A percentile compares a stretch with the other conserved stretches of the same genome.
These are phyloP conservation scores for Habrosyne pyritoides DNA, from an alignment of 2,888 invertebrate species.

Conservation along the genomic window DNA sequence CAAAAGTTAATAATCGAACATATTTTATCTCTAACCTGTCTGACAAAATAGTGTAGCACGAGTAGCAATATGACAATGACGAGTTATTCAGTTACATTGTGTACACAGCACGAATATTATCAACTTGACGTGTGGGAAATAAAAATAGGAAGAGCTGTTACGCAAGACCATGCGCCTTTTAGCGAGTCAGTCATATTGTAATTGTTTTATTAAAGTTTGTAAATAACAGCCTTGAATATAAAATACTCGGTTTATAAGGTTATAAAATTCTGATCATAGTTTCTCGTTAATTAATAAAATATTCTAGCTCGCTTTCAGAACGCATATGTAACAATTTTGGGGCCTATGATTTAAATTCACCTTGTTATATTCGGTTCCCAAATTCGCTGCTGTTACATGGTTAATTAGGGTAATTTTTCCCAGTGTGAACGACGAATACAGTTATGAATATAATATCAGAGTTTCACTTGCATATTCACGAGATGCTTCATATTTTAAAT, in stretches of 20 bases:
- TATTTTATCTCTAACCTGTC: too few relatives aligned
- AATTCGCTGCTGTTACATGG: background rate
- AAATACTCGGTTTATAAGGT: background rate
- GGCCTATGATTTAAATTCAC: too few relatives aligned
- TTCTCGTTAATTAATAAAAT: background rate
- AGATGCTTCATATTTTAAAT: background rate
- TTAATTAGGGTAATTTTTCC: background rate
- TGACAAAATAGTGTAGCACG: conserved; percentile 15
- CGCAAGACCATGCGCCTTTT: conserved; percentile 20
- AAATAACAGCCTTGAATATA: conserved; percentile 3
- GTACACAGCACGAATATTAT: conserved; percentile 9
- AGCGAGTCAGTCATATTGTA: conserved; percentile 15
- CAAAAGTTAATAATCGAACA: background rate
- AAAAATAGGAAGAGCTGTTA: conserved; percentile 31
- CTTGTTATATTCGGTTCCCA: background rate
- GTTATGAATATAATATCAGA: background rate
- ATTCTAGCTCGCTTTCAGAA: too few relatives aligned
- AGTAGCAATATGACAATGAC: conserved; percentile 35
- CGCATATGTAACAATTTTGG: too few relatives aligned
- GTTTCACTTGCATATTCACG: background rate
- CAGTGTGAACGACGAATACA: background rate
- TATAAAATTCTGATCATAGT: background rate
- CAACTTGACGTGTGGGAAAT: conserved; percentile 38
- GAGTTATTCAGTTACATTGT: conserved; percentile 32
- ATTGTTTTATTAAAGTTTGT: background rate